These are phyloP conservation scores for Pseudonaja textilis DNA, from an alignment of 2,113 vertebrate species.

Conservation along the genomic window DNA sequence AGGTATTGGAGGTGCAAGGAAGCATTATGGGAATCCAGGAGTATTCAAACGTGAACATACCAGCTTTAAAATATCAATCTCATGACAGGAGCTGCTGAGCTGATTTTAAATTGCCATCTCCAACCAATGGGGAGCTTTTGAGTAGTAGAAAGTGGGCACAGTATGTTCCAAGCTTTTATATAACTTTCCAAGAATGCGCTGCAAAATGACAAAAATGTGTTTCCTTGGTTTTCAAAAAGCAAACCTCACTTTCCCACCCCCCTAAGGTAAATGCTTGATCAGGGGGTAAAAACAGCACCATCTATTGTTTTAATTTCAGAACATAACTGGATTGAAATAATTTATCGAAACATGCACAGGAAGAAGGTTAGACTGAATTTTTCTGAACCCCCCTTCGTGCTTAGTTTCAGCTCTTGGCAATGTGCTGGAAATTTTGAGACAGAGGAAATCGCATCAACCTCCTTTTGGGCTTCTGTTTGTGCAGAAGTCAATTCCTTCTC, in stretches of 20 bases:
- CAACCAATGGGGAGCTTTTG: conserved; percentile 62
- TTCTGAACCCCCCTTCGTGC: not conserved
- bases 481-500: not conserved
- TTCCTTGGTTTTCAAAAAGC: conserved; percentile 9
- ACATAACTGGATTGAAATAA: not conserved
- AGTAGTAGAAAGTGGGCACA: conserved; percentile 52
- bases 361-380: not conserved
- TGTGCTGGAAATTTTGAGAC: not conserved
- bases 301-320: not conserved
- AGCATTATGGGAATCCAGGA: conserved; percentile 65
- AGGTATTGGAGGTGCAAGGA: conserved; percentile 66
- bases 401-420: not conserved
- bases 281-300: not conserved
- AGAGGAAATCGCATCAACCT: not conserved
- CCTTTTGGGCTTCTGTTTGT: not conserved
- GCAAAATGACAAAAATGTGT: not conserved
- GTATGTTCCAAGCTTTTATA: conserved; percentile 58
- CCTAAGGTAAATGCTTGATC: not conserved
- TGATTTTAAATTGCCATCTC: conserved; percentile 70
- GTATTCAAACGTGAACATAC: conserved; percentile 70
- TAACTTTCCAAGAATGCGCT: conserved; percentile 61
- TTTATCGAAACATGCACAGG: not conserved
- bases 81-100: conserved; percentile 65
- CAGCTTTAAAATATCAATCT: conserved; percentile 67
- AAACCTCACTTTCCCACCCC: not conserved